Base-by-base conservation (phyloP, 2,113 vertebrate genomes). In the Varanus komodoensis region DNA sequence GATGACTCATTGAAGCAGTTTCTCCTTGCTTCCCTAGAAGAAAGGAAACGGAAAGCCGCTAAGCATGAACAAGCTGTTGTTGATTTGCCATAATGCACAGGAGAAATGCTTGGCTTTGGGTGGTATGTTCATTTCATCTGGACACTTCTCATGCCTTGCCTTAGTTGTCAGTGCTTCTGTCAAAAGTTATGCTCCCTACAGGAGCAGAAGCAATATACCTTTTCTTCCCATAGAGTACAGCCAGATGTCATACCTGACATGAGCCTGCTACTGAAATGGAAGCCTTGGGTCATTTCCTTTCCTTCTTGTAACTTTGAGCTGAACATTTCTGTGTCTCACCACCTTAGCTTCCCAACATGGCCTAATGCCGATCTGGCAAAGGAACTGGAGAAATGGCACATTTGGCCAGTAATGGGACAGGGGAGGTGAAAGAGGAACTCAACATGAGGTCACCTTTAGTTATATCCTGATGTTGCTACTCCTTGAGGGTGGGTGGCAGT, bases 21-120 rank as follows among this genome's bases (percentile, higher is more conserved):
- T 97, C 96, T 97, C 97, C 97, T 97, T 96, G 97, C 97, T 96
- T 96, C 96, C 97, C 97, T 97, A 95, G 96, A 97, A 97, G 94
- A 97, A 97, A 97, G 96, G 97, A 97, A 97, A 97, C 95, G 96
- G 97, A 96, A 90, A 97, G 92, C 73, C 93, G 93, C 97, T 97
- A 97, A 97, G 97, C 94, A 97, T n/a, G 81, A 96, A 95, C 94
- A 93, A 96, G 93, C 92, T 91, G 93, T 91, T 91, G 93, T 95
- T 77, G 21, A 91, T 94, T 79, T 95, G 88, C 44, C 92, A 87
- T 82, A 92, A 95, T 88, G 90, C 91, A 77, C 1, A 90, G 94
- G 95, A 92, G 93, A 87, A 61, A 94, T 82, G 82, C 90, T 94
- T 11, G 89, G 89, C 52, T 94, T 82, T 91, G 86, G 83, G 90